These are phyloP conservation scores for Siniperca obscura DNA, from an alignment of 2,797 vertebrate genomes.

Conservation along the genomic window DNA sequence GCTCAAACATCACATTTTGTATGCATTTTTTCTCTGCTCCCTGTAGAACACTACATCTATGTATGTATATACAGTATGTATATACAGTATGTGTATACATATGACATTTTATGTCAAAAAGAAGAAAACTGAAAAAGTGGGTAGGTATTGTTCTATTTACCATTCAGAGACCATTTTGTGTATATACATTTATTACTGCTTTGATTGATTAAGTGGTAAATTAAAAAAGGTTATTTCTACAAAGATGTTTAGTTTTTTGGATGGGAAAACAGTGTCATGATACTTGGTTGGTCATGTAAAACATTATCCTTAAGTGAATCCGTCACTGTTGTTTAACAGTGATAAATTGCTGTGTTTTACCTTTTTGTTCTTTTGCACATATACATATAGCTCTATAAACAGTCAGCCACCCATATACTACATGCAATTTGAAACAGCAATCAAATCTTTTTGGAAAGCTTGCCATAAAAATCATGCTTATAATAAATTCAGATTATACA, in stretches of 20 bases:
- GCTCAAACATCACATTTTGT: constrained; percentile 22
- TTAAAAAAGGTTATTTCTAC: constrained; percentile 20
- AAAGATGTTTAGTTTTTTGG: constrained; percentile 16
- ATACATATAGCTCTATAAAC: constrained; percentile 24
- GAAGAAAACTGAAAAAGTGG: not conserved
- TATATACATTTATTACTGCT: constrained; percentile 24
- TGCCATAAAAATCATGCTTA: constrained; percentile 26
- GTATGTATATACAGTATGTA: no score
- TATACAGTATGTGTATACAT: no score
- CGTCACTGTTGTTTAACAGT: constrained; percentile 2
- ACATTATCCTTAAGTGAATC: constrained; percentile 21
- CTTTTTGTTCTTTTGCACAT: constrained; percentile 8
- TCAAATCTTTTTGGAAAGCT: constrained; percentile 9
- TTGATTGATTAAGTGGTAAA: not conserved
- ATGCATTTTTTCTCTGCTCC: constrained; percentile 5
- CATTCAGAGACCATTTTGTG: constrained; percentile 47
- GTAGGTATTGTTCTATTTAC: constrained; percentile 48
- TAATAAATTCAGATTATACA: constrained; percentile 37
- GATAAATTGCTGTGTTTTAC: not conserved
- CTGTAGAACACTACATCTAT: not conserved
- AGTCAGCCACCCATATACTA: not conserved
- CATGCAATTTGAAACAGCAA: constrained; percentile 18
- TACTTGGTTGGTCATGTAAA: not conserved
- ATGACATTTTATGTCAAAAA: no score
- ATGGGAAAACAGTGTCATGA: constrained; percentile 14